These are phyloP conservation scores for Melangyna quadrimaculata DNA, from an alignment of 2,888 invertebrate species.

Conservation along the genomic window DNA sequence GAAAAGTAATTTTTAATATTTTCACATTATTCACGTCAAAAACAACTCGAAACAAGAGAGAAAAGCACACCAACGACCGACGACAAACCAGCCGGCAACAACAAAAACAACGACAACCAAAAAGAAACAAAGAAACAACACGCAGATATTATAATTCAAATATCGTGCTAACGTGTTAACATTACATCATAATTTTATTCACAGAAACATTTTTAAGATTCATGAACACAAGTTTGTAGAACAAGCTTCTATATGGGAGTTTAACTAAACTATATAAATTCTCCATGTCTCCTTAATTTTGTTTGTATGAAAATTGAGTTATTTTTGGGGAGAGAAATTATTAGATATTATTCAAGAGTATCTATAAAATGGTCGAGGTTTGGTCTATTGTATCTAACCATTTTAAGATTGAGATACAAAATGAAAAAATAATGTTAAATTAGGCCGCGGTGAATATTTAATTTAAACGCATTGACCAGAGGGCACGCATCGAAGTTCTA, in stretches of 20 bases:
- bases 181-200: constrained; percentile 72
- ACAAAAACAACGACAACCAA: constrained; percentile 9
- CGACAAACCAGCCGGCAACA: background rate
- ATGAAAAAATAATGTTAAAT: background rate
- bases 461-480: constrained; percentile 50
- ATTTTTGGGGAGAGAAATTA: constrained; percentile 21
- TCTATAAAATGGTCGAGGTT: constrained; percentile 37
- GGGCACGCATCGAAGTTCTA: constrained; percentile 52
- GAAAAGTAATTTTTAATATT: constrained; percentile 71
- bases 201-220: constrained; percentile 23
- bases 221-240: constrained; percentile 34
- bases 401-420: constrained; percentile 1
- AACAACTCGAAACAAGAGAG: constrained; percentile 21
- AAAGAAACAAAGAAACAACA: constrained; percentile 40
- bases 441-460: constrained; percentile 51
- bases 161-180: constrained; percentile 74
- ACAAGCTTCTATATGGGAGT: constrained; percentile 12
- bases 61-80: background rate
- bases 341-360: background rate
- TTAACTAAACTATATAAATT: background rate
- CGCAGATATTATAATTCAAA: constrained; percentile 71
- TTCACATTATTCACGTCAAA: constrained; percentile 63
- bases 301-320: background rate
- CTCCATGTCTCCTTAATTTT: background rate
- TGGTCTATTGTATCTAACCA: background rate